Percentiles rank a stretch among this genome's conserved stretches.
These are phyloP conservation scores for Eudemis profundana DNA, from an alignment of 2,888 invertebrate genomes.

Conservation along the genomic window DNA sequence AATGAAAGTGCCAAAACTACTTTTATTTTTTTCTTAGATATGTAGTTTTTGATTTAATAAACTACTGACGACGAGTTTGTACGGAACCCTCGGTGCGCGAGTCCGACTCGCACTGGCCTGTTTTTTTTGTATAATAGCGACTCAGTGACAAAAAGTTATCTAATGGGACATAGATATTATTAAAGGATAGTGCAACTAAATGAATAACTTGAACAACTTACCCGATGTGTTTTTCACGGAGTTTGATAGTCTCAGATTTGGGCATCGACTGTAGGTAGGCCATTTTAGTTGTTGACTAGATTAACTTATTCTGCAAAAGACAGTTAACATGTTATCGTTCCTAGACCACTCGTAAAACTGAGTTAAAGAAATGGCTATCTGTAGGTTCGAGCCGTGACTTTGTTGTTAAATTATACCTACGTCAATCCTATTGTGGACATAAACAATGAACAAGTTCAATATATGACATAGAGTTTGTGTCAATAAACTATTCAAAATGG, in stretches of 20 bases:
- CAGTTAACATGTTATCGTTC: constrained; percentile 21
- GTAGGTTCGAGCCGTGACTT: constrained; percentile 23
- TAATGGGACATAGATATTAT: too few species aligned
- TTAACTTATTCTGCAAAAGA: constrained; percentile 55
- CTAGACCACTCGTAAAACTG: constrained; percentile 1
- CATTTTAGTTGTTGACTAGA: constrained; percentile 66
- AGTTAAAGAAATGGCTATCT: neutral
- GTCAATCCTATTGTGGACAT: neutral
- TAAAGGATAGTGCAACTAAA: neutral
- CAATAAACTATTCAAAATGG: neutral
- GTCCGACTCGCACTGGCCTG: too few species aligned
- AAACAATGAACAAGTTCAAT: neutral
- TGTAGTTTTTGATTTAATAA: too few species aligned
- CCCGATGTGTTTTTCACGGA: constrained; percentile 94
- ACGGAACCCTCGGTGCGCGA: too few species aligned
- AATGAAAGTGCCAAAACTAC: too few species aligned
- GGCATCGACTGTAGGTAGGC: constrained; percentile 88
- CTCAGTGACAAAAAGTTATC: too few species aligned
- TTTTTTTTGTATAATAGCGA: too few species aligned
- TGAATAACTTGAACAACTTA: constrained; percentile 75
- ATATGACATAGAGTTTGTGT: too few species aligned
- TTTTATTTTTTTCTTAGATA: too few species aligned
- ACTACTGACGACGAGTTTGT: too few species aligned
- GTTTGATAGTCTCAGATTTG: constrained; percentile 91
- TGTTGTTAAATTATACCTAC: constrained; percentile 13